Evolutionary conservation across 1,140 invertebrate species (phyloP), one percentile per base, ranked within the genome.

Genomic region (Gryllus bimaculatus): DNA sequence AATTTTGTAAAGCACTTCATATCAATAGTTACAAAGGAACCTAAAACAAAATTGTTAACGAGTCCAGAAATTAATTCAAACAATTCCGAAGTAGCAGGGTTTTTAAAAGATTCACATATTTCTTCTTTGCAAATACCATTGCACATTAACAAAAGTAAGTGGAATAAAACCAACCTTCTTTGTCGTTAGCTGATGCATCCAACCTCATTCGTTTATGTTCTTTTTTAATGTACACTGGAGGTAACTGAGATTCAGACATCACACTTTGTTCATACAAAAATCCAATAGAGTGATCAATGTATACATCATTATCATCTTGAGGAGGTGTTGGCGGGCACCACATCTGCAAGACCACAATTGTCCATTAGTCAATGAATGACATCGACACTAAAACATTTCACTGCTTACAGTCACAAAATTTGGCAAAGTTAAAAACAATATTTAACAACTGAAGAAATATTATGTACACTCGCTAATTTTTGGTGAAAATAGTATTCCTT

Each of bases 321-420:
- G 96, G 96, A 80, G 96, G 96, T 15, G 96, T 98, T 79, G 96
- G 96, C 80, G 96, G 97, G 82, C 93, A 93, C 96, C 96, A 98
- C 89, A 98, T 92, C 96, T 98, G 86, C 81, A 83, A 78, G 47
- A 75, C 7, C 10, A 79, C 10, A 66, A 66, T 3, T 10, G 10
- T 66, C 54, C 18, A 66, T 18, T 13, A 66, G 18, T 66, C 54
- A 66, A 66, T 66, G 18, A 66, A 10, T 66, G 54, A 66, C 54
- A 13, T 66, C 7, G 18, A 39, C 26, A 39, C 1, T 39, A 39
- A 39, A 39, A 39, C 26, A 39, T 1, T 39, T 39, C 26, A 39
- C 26, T 39, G 26, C 26, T 39, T 39, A 39, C 26, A 39, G 26
- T 39, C 54, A 13, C 54, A 66, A 66, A 66, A 66, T 13, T 66